These are phyloP conservation scores for Pyrrhosoma nymphula DNA, from an alignment of 2,888 invertebrate species.

Conservation along the genomic window DNA sequence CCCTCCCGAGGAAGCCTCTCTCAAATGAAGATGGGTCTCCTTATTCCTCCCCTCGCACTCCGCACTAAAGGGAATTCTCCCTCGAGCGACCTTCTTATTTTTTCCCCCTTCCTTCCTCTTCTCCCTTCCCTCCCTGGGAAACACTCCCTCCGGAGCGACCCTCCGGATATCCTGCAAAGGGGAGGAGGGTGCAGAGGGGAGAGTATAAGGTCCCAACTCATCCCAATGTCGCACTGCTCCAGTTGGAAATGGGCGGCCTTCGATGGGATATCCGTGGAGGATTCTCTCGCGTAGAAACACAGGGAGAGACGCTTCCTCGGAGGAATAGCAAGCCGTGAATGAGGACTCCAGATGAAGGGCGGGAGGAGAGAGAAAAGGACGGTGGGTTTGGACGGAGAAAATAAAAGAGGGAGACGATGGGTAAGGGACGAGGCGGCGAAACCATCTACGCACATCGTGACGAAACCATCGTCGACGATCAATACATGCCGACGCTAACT, in stretches of 20 bases:
- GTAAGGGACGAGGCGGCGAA: not conserved
- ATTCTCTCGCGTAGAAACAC: not conserved
- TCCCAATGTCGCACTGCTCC: too few species aligned
- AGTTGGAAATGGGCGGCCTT: not conserved
- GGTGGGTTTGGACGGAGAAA: not conserved
- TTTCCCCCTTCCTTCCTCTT: too few species aligned
- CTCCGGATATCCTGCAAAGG: too few species aligned
- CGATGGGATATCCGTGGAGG: not conserved
- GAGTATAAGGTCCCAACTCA: too few species aligned
- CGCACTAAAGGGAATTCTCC: too few species aligned
- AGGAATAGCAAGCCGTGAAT: not conserved
- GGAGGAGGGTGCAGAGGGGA: not conserved
- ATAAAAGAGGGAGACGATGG: not conserved
- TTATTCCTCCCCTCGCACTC: too few species aligned
- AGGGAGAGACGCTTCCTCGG: not conserved
- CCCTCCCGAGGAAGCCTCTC: too few species aligned
- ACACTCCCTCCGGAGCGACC: too few species aligned
- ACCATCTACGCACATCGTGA: slow-evolving; percentile 16
- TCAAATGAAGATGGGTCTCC: too few species aligned
- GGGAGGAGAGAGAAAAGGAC: not conserved
- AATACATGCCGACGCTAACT: not conserved
- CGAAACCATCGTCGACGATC: not conserved
- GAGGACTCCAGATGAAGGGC: not conserved
- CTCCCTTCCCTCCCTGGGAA: too few species aligned
- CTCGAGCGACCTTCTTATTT: too few species aligned